A percentile compares a stretch with the other conserved stretches of the same genome.
These are phyloP conservation scores for Ceyx cyanopectus DNA, from an alignment of 2,113 vertebrate species.

Conservation along the genomic window DNA sequence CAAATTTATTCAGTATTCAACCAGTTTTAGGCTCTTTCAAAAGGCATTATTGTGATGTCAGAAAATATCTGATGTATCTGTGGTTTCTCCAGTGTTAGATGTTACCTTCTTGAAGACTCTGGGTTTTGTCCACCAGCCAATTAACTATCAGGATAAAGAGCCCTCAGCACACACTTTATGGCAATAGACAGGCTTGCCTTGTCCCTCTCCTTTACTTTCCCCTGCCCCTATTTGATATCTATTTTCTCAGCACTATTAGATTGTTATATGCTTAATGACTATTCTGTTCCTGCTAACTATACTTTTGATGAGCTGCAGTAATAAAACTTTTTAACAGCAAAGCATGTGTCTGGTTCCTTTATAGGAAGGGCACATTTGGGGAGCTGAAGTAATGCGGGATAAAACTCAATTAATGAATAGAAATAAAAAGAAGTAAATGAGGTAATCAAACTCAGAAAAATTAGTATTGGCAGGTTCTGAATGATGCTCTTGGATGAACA, in stretches of 20 bases:
- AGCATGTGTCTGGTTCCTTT: slow-evolving; percentile 56
- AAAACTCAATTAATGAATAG: slow-evolving; percentile 74
- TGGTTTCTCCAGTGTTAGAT: background rate
- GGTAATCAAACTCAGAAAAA: slow-evolving; percentile 82
- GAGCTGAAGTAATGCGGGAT: slow-evolving; percentile 71
- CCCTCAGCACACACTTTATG: background rate
- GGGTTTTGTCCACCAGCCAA: slow-evolving; percentile 19
- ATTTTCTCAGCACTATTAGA: slow-evolving; percentile 60
- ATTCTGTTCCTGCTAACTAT: slow-evolving; percentile 65
- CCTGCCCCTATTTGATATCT: slow-evolving; percentile 26
- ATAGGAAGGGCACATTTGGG: slow-evolving; percentile 72
- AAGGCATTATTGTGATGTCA: slow-evolving; percentile 32
- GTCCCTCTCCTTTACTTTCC: background rate
- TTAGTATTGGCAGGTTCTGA: slow-evolving; percentile 89
- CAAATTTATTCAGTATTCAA: slow-evolving; percentile 12
- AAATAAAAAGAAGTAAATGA: slow-evolving; percentile 82
- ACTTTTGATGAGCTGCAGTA: slow-evolving; percentile 67
- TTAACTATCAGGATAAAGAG: slow-evolving; percentile 14
- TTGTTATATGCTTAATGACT: slow-evolving; percentile 74
- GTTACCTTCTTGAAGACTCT: background rate
- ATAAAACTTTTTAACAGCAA: slow-evolving; percentile 64
- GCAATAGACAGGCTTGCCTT: background rate
- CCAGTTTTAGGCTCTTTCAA: background rate
- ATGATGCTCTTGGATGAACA: slow-evolving; percentile 81
- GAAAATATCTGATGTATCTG: slow-evolving; percentile 16